These are phyloP conservation scores for Volucella inflata DNA, from an alignment of 2,888 invertebrate genomes.

Conservation along the genomic window DNA sequence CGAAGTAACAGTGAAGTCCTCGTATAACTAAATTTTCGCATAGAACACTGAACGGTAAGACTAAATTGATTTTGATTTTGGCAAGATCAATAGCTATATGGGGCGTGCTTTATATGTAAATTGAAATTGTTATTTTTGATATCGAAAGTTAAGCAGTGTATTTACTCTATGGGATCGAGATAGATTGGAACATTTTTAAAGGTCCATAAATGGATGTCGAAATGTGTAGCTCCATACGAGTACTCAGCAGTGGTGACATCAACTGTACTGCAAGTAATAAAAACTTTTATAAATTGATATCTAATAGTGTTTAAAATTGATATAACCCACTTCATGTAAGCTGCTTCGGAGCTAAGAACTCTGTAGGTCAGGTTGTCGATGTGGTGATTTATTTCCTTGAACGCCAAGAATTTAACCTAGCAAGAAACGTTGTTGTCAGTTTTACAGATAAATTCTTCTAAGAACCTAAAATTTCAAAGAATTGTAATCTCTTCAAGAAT, in stretches of 20 bases:
- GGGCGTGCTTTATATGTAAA: conserved; percentile 74
- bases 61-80: conserved; percentile 68
- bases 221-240: conserved; percentile 76
- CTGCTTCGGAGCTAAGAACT: conserved; percentile 78
- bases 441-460: no score
- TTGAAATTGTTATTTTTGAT: neutral
- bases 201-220: conserved; percentile 80
- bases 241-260: conserved; percentile 78
- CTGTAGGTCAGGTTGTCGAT: conserved; percentile 80
- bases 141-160: no score
- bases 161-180: conserved; percentile 78
- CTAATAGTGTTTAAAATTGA: neutral
- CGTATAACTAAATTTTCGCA: conserved; percentile 79
- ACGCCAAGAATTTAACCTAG: conserved; percentile 60
- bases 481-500: no score
- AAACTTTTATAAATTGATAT: neutral
- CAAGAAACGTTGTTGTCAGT: neutral
- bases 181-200: conserved; percentile 79
- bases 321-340: conserved; percentile 79
- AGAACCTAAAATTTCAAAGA: no score
- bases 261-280: conserved; percentile 71
- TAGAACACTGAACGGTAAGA: conserved; percentile 79
- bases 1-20: conserved; percentile 79
- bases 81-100: conserved; percentile 77
- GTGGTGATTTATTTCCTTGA: conserved; percentile 76